phyloP scores from a whole-genome alignment of 2,113 vertebrate species.

The Anolis sagrei region DNA sequence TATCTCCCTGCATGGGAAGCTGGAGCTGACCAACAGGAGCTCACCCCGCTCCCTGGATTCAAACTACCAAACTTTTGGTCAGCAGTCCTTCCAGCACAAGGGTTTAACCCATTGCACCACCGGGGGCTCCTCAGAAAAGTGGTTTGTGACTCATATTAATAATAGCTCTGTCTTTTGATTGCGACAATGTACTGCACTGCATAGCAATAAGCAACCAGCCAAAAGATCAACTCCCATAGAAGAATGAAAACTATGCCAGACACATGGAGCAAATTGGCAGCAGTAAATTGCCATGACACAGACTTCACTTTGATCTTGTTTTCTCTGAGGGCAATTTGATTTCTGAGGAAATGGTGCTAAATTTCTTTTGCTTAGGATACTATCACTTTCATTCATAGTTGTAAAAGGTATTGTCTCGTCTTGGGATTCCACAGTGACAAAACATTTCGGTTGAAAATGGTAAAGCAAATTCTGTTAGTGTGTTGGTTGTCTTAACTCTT shows the following conservation, averaged over 20 bases:
- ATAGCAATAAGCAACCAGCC: background rate
- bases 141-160: background rate
- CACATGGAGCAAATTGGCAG: background rate
- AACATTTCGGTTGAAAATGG: background rate
- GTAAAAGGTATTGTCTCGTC: background rate
- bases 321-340: background rate
- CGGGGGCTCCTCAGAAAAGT: too few species aligned
- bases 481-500: background rate
- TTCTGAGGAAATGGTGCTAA: background rate
- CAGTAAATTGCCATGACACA: background rate
- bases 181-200: background rate
- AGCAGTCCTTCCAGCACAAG: too few species aligned
- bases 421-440: background rate
- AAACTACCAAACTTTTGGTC: too few species aligned
- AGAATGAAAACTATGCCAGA: background rate
- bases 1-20: too few species aligned
- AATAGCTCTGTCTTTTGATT: background rate
- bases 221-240: background rate
- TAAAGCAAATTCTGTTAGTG: background rate
- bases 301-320: background rate
- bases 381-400: background rate
- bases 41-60: too few species aligned
- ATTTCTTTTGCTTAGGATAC: background rate
- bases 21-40: too few species aligned
- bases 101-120: too few species aligned